phyloP scores from a whole-genome alignment of 1,140 invertebrate genomes.

The Coptotermes formosanus region DNA sequence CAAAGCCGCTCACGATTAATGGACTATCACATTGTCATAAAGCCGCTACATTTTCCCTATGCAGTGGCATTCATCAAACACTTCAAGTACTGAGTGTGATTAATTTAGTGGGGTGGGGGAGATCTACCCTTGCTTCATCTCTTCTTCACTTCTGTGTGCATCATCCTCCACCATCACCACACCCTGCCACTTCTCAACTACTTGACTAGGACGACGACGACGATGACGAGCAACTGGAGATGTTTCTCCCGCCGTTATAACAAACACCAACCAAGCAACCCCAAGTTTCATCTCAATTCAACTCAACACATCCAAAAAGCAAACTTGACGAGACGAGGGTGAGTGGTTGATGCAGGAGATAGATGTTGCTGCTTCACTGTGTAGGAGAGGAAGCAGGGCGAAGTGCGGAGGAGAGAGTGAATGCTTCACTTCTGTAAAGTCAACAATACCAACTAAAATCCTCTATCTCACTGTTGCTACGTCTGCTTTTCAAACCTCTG shows the following conservation, averaged over 20 bases:
- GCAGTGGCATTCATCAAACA: slow-evolving; percentile 5
- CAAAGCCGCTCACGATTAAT: neutral
- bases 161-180: neutral
- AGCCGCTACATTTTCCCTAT: neutral
- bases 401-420: neutral
- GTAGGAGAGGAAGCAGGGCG: neutral
- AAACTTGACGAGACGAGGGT: slow-evolving; percentile 6
- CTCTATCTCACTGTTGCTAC: neutral
- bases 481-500: slow-evolving; percentile 2
- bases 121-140: neutral
- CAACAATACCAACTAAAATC: slow-evolving; percentile 27
- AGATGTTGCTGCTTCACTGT: neutral
- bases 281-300: slow-evolving; percentile 18
- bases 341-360: neutral
- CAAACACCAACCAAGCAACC: slow-evolving; percentile 4
- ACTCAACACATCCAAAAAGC: slow-evolving; percentile 13
- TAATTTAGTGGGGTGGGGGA: neutral
- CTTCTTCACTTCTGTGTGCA: neutral
- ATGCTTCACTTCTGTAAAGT: slow-evolving; percentile 24
- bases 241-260: neutral
- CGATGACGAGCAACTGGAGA: neutral
- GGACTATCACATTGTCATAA: neutral
- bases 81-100: slow-evolving; percentile 12
- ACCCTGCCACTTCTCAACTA: neutral
- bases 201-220: neutral